Percentiles rank a stretch among this genome's conserved stretches.
Conservation (phyloP, 2,888 invertebrate species). For the Iphiclides podalirius region DNA sequence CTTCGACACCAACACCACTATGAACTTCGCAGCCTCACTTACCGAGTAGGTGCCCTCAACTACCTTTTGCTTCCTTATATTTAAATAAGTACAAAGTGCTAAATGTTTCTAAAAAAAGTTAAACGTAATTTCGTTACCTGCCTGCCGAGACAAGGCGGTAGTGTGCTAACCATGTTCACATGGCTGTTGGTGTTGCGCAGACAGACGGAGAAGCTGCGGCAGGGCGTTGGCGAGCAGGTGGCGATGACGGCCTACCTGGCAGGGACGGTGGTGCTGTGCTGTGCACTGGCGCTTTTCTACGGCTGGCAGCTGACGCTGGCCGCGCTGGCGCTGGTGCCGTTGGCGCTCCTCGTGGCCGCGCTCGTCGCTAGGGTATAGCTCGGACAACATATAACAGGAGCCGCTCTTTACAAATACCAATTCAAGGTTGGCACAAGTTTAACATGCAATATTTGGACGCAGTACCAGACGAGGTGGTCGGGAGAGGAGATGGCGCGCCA, state of each 20-base stretch:
- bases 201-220: conserved; percentile 87
- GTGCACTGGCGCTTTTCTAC: conserved; percentile 84
- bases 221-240: conserved; percentile 90
- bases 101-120: too few species aligned
- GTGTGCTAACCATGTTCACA: too few species aligned
- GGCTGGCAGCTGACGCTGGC: conserved; percentile 92
- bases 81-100: neutral
- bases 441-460: too few species aligned
- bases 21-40: conserved; percentile 84
- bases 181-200: conserved; percentile 70
- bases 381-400: too few species aligned
- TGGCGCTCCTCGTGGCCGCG: conserved; percentile 85
- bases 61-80: neutral
- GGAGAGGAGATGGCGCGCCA: conserved; percentile 83
- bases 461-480: conserved; percentile 82
- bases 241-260: conserved; percentile 85
- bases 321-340: conserved; percentile 86
- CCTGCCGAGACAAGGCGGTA: too few species aligned
- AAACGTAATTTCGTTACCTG: too few species aligned
- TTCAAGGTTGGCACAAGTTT: too few species aligned
- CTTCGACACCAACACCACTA: conserved; percentile 84
- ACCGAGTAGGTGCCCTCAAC: conserved; percentile 81
- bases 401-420: too few species aligned
- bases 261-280: conserved; percentile 84
- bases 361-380: conserved; percentile 87